Conservation (phyloP, 2,113 vertebrate genomes). For the Promerops cafer region DNA sequence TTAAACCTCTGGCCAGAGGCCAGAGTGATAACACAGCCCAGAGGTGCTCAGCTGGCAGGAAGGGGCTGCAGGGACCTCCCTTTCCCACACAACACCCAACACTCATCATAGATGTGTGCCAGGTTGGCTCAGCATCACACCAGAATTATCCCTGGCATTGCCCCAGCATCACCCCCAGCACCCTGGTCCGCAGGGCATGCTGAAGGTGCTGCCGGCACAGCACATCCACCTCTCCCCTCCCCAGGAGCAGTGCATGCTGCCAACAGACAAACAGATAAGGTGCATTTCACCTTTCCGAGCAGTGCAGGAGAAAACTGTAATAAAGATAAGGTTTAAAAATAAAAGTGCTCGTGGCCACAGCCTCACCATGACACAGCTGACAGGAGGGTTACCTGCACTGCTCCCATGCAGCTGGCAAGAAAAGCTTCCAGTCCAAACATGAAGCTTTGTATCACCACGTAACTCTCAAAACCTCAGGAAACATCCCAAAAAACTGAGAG, state of each 20-base stretch:
- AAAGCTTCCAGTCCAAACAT: neutral
- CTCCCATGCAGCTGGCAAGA: neutral
- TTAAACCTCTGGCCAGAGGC: neutral
- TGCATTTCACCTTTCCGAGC: neutral
- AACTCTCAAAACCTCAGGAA: neutral
- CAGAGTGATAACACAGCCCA: neutral
- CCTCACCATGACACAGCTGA: neutral
- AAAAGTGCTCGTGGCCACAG: neutral
- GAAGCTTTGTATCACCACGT: neutral
- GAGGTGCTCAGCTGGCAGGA: neutral
- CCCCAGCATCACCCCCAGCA: neutral
- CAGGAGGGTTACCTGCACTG: neutral
- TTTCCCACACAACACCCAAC: neutral
- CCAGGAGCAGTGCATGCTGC: neutral
- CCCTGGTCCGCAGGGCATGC: fast-evolving
- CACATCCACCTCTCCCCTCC: neutral
- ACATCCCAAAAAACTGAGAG: neutral
- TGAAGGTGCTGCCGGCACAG: fast-evolving
- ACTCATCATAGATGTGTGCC: neutral
- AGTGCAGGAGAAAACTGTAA: conserved; percentile 23
- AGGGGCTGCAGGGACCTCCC: neutral
- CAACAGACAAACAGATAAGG: neutral
- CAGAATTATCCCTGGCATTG: neutral
- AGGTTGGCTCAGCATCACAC: neutral
- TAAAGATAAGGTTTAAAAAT: conserved; percentile 54